phyloP scores from a whole-genome alignment of 2,797 vertebrate genomes.

The Neosilurus hyrtlii region DNA sequence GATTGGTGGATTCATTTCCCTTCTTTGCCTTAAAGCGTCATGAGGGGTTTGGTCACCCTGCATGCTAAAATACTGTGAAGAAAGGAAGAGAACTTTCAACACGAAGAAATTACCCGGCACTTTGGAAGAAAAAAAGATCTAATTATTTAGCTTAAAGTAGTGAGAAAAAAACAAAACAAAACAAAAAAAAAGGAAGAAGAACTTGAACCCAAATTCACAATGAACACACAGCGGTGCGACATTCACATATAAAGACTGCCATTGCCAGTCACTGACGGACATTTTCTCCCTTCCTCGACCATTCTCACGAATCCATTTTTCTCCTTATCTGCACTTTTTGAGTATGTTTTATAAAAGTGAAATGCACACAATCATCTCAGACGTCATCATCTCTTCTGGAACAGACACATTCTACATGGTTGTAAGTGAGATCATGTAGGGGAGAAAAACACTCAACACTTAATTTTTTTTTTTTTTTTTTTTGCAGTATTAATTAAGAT shows the following conservation, averaged over 20 bases:
- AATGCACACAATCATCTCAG: slow-evolving; percentile 39
- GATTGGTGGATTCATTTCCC: slow-evolving; percentile 84
- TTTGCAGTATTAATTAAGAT: slow-evolving; percentile 50
- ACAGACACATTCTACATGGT: background rate
- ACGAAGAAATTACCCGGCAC: slow-evolving; percentile 81
- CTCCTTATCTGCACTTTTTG: slow-evolving; percentile 63
- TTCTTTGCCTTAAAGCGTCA: slow-evolving; percentile 98
- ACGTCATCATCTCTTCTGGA: slow-evolving; percentile 17
- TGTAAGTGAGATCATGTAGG: background rate
- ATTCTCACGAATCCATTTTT: slow-evolving; percentile 28
- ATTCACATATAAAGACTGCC: slow-evolving; percentile 51
- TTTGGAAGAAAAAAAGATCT: slow-evolving; percentile 70
- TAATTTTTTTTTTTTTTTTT: background rate
- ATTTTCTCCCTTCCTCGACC: slow-evolving; percentile 22
- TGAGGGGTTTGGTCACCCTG: slow-evolving; percentile 84
- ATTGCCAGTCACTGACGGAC: slow-evolving; percentile 25
- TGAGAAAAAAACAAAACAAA: too few species aligned
- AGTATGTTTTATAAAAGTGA: slow-evolving; percentile 40
- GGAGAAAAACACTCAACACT: background rate
- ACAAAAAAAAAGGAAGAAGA: slow-evolving; percentile 26
- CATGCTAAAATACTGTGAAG: slow-evolving; percentile 99
- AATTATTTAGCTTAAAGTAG: slow-evolving; percentile 39
- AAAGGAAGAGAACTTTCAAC: slow-evolving; percentile 68
- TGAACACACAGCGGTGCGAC: slow-evolving; percentile 52
- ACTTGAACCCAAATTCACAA: slow-evolving; percentile 47